Evolutionary conservation across 2,888 invertebrate genomes (phyloP), one percentile per base, ranked within the genome.

Genomic region (Habroteleia sp.): DNA sequence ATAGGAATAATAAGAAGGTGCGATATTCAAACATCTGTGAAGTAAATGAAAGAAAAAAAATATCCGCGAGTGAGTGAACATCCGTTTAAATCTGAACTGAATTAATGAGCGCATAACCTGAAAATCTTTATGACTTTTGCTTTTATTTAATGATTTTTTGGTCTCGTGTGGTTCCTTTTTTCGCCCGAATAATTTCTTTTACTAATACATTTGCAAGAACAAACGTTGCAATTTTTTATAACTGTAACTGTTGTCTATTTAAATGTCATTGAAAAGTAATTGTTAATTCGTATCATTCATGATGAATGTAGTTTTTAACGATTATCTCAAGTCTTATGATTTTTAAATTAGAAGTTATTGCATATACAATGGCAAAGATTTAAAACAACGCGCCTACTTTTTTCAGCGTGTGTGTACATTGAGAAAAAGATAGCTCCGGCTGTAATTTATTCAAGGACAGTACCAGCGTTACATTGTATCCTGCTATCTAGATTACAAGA

Each of bases 371-470:
- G 25, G 23, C 23, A 16, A 44, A 11, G 23, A 8, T 39, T 66
- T 66, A 29, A 42, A 50, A 37, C 52, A 52, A 52, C 50, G 58
- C 42, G 14, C 42, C 50, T 69, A 60, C 58, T 69, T 69, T 69
- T 65, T 69, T 60, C 33, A 58, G 11, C 50, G 29, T 44, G 8
- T 5, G 7, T 25, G 7, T 3, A 50, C 58, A 56, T 41, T 42
- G 50, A 69, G 58, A 66, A 60, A 60, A 69, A 29, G 58, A 50
- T 48, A 56, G 50, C 58, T 42, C 14, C 25, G 42, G 14, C 27
- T 42, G 58, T 69, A 69, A 69, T 69, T 58, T 69, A 69, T 69
- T 69, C 68, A 69, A 69, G 68, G 68, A 69, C 68, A 69, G 14
- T 25, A 54, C 35, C 37, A 44, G 25, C 58, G 42, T 56, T 69